Evolutionary conservation across 2,113 vertebrate species (phyloP).

Genomic region (Tragelaphus imberbis): DNA sequence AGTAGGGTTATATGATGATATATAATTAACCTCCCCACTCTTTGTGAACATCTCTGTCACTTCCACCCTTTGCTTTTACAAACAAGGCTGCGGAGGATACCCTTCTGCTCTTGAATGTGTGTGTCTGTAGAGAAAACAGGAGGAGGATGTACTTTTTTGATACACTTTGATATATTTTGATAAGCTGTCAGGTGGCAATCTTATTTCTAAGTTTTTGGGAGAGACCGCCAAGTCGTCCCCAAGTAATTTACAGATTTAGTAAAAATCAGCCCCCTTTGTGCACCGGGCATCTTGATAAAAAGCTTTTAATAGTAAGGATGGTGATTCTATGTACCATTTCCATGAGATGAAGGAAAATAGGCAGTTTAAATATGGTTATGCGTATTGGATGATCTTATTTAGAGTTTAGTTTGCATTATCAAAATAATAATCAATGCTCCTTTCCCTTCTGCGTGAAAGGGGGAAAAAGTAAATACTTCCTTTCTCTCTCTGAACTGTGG

Average conservation of each 20-base stretch:
- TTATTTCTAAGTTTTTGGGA: not conserved
- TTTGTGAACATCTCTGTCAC: too few relatives aligned
- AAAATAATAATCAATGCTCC: not conserved
- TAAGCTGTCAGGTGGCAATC: not conserved
- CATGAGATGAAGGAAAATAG: constrained; percentile 34
- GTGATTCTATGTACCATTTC: not conserved
- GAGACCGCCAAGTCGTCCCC: not conserved
- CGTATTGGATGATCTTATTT: not conserved
- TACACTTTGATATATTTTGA: not conserved
- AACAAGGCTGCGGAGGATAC: not conserved
- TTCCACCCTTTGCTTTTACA: not conserved
- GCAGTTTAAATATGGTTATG: not conserved
- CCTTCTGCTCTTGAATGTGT: not conserved
- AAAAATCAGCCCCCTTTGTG: not conserved
- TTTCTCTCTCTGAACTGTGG: constrained; percentile 8
- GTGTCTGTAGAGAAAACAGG: not conserved
- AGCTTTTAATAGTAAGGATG: constrained; percentile 13
- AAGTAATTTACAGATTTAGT: constrained; percentile 3
- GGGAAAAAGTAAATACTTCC: not conserved
- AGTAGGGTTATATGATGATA: not conserved
- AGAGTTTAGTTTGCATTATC: constrained; percentile 51
- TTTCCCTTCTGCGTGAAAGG: constrained; percentile 37
- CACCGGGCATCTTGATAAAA: not conserved
- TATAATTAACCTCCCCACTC: not conserved
- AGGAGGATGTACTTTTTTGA: not conserved